Evolutionary conservation across 1,140 invertebrate species (phyloP).

Genomic region (Phymastichus coffea): DNA sequence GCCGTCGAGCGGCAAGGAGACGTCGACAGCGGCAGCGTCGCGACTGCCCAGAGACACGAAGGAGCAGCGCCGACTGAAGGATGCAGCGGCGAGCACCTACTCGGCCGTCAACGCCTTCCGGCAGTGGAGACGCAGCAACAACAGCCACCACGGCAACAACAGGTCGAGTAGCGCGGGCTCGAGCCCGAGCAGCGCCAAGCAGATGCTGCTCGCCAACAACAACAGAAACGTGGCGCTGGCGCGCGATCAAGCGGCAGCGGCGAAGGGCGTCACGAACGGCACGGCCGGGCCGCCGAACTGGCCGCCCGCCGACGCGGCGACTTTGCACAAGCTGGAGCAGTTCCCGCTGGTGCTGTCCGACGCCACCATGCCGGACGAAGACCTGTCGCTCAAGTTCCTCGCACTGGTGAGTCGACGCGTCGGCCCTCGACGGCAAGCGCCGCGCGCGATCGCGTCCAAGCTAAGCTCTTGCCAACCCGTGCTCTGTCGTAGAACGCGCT

Average conservation of each 20-base stretch:
- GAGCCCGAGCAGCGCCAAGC: not conserved
- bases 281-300: not conserved
- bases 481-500: conserved; percentile 86
- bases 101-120: conserved; percentile 40
- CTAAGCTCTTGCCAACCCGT: too few relatives aligned
- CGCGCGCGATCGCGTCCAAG: too few relatives aligned
- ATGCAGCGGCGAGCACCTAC: conserved; percentile 34
- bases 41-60: conserved; percentile 19
- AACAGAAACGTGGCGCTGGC: not conserved
- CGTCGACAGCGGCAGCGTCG: not conserved
- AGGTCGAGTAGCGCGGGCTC: conserved; percentile 26
- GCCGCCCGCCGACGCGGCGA: conserved; percentile 5
- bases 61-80: conserved; percentile 36
- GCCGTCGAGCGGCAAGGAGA: conserved; percentile 15
- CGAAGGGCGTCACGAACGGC: not conserved
- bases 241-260: not conserved
- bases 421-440: too few relatives aligned
- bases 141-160: conserved; percentile 26
- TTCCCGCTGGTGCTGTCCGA: conserved; percentile 46
- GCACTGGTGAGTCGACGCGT: conserved; percentile 41
- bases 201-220: not conserved
- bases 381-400: conserved; percentile 48
- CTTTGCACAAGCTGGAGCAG: conserved; percentile 42
- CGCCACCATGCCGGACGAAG: conserved; percentile 43
- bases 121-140: conserved; percentile 41